These are phyloP conservation scores for Tetragonula clypearis DNA, from an alignment of 1,140 invertebrate species.

Conservation along the genomic window DNA sequence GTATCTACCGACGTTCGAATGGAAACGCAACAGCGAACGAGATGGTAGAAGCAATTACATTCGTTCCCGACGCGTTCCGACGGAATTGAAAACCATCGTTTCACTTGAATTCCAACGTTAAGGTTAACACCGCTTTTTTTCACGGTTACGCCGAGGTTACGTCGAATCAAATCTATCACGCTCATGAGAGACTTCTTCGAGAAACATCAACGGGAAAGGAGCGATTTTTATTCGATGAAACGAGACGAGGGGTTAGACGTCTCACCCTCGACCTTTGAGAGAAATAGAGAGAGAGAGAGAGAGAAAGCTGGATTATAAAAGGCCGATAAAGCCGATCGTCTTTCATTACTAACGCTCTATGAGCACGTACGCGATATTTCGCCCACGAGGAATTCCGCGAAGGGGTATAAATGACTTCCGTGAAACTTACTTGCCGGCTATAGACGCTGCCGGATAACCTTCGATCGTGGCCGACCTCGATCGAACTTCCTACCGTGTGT, in stretches of 20 bases:
- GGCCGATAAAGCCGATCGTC: slow-evolving; percentile 39
- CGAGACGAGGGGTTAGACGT: not conserved
- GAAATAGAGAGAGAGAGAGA: not conserved
- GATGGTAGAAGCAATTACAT: not conserved
- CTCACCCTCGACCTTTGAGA: not conserved
- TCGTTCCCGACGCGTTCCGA: not conserved
- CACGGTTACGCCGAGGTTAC: not conserved
- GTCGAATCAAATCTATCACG: not conserved
- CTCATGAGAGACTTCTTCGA: not conserved
- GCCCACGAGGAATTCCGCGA: slow-evolving; percentile 38
- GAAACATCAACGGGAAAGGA: too few relatives aligned
- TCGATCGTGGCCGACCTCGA: slow-evolving; percentile 59
- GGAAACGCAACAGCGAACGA: not conserved
- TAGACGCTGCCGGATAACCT: slow-evolving; percentile 50
- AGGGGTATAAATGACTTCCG: slow-evolving; percentile 49
- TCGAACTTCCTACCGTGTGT: slow-evolving; percentile 51
- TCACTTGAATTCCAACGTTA: not conserved
- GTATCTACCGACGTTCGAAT: not conserved
- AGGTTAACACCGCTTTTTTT: not conserved
- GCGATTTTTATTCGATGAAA: not conserved
- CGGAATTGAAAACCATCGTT: not conserved
- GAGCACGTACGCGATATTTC: slow-evolving; percentile 33
- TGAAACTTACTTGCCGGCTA: slow-evolving; percentile 37
- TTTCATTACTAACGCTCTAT: slow-evolving; percentile 56
- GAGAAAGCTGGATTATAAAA: slow-evolving; percentile 6